A percentile compares a stretch with the other conserved stretches of the same genome.
Evolutionary conservation across 2,797 vertebrate genomes (phyloP).

Genomic region (Trichosurus vulpecula): DNA sequence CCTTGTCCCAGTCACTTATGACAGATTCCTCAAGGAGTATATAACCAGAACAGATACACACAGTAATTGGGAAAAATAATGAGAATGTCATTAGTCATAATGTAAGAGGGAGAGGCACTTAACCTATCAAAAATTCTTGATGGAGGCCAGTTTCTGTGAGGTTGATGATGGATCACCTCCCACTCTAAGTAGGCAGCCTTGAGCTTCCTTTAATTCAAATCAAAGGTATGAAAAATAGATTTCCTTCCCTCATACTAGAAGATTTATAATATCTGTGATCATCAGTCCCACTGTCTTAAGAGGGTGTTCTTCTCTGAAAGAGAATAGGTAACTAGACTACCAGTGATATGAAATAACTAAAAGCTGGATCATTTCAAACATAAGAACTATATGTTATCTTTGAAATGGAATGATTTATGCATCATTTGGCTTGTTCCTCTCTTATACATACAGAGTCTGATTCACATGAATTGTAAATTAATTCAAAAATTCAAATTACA

Average conservation of each 20-base stretch:
- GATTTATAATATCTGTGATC: not conserved
- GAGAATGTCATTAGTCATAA: constrained; percentile 15
- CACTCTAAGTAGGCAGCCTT: not conserved
- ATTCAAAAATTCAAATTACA: constrained; percentile 30
- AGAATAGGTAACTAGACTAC: not conserved
- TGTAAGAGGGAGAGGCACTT: constrained; percentile 4
- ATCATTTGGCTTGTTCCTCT: constrained; percentile 37
- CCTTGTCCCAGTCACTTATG: not conserved
- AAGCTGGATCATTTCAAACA: constrained; percentile 18
- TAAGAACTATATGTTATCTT: not conserved
- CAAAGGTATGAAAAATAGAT: constrained; percentile 38
- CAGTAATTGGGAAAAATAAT: constrained; percentile 28
- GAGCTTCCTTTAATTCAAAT: constrained; percentile 30
- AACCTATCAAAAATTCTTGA: not conserved
- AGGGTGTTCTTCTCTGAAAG: constrained; percentile 17
- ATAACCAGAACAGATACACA: not conserved
- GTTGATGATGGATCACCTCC: not conserved
- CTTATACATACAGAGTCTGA: not conserved
- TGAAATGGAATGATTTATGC: constrained; percentile 2
- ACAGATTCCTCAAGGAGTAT: not conserved
- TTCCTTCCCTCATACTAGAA: constrained; percentile 43
- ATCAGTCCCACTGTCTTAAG: constrained; percentile 18
- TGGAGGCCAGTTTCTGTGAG: not conserved
- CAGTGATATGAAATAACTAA: not conserved
- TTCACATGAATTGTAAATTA: not conserved